Evolutionary conservation across 2,797 vertebrate species (phyloP).

Genomic region (Diceros bicornis): DNA sequence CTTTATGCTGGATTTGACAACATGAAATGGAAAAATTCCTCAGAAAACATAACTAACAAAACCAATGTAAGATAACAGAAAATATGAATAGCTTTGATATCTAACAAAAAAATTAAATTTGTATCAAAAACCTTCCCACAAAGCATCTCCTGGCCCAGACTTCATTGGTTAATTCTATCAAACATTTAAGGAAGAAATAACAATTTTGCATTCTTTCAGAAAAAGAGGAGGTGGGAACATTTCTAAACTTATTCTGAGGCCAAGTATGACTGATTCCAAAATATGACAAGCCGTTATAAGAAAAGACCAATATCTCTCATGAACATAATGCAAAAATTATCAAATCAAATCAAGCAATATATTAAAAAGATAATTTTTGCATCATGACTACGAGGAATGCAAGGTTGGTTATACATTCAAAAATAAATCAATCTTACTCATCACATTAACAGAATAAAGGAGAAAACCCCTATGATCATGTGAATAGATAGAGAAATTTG

Average conservation of each 20-base stretch:
- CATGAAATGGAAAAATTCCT: not conserved
- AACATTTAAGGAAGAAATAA: not conserved
- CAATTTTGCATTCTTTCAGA: not conserved
- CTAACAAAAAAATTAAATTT: not conserved
- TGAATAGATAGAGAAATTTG: not conserved
- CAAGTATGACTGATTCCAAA: not conserved
- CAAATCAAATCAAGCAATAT: not conserved
- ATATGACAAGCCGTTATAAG: not conserved
- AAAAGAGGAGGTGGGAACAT: not conserved
- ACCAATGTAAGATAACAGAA: not conserved
- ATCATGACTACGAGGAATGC: not conserved
- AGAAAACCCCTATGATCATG: not conserved
- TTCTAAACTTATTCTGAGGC: not conserved
- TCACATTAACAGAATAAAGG: not conserved
- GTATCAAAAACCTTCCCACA: not conserved
- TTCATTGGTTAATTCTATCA: not conserved
- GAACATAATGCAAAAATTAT: not conserved
- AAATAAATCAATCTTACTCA: not conserved
- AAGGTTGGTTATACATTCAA: not conserved
- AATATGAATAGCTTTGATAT: not conserved
- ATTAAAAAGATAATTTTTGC: not conserved
- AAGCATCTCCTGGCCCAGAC: not conserved
- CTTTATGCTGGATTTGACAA: not conserved
- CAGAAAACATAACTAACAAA: not conserved
- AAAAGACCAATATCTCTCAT: slow-evolving; percentile 1